phyloP scores from a whole-genome alignment of 2,797 vertebrate species.

The Anolis apletophallus region DNA sequence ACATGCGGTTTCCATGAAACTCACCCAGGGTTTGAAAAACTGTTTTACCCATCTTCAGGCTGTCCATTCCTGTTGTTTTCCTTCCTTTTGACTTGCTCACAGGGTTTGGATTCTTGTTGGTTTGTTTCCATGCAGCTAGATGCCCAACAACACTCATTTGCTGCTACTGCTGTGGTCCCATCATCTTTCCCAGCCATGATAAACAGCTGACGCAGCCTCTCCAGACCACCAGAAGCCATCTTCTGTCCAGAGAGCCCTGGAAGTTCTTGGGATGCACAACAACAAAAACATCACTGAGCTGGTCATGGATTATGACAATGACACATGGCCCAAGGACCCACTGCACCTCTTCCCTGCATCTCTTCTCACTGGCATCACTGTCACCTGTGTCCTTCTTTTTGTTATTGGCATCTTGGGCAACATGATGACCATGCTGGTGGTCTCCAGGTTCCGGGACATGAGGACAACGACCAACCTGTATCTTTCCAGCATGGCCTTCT shows the following conservation, averaged over 20 bases:
- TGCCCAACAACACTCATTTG: neutral
- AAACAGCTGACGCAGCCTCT: constrained; percentile 5
- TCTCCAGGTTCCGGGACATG: constrained; percentile 92
- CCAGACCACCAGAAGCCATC: neutral
- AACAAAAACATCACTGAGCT: constrained; percentile 60
- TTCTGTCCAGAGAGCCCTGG: neutral
- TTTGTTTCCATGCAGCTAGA: constrained; percentile 6
- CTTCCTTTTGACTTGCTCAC: neutral
- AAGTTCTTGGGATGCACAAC: constrained; percentile 70
- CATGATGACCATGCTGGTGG: constrained; percentile 93
- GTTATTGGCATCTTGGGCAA: constrained; percentile 90
- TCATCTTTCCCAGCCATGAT: neutral
- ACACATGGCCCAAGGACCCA: constrained; percentile 73
- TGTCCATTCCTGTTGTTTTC: neutral
- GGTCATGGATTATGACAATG: constrained; percentile 69
- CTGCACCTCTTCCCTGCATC: constrained; percentile 86
- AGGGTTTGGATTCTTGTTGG: neutral
- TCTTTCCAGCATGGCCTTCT: constrained; percentile 97
- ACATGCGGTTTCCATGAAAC: neutral
- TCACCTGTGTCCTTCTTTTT: constrained; percentile 89
- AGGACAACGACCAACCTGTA: constrained; percentile 97
- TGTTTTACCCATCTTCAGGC: neutral
- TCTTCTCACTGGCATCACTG: constrained; percentile 88
- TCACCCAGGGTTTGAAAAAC: neutral
- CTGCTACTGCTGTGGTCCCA: too few species aligned